Conservation (phyloP, 1,140 invertebrate species). For the Cyclargus thomasi region DNA sequence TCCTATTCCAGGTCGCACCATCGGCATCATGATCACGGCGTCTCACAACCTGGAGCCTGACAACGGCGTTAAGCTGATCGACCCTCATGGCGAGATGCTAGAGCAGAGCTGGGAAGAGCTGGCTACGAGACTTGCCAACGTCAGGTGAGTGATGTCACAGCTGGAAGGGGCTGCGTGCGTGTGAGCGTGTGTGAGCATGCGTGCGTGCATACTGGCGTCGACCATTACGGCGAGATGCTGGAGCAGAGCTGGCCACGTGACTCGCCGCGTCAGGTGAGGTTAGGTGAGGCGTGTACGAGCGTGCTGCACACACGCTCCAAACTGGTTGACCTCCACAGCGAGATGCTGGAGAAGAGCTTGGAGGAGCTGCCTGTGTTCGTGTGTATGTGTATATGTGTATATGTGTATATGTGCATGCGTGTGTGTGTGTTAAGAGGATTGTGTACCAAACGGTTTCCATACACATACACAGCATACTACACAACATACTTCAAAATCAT, state of each 20-base stretch:
- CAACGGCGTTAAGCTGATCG: slow-evolving; percentile 98
- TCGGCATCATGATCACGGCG: slow-evolving; percentile 99
- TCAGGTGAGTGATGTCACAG: slow-evolving; percentile 71
- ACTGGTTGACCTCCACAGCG: no score
- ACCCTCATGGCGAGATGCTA: slow-evolving; percentile 97
- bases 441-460: no score
- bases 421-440: no score
- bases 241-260: slow-evolving; percentile 91
- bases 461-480: no score
- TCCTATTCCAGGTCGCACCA: slow-evolving; percentile 73
- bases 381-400: no score
- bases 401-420: no score
- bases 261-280: slow-evolving; percentile 81
- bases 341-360: no score
- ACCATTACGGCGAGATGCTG: no score
- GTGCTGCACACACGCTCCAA: background rate
- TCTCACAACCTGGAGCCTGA: slow-evolving; percentile 98
- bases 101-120: slow-evolving; percentile 92
- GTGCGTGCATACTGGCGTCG: background rate
- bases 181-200: background rate
- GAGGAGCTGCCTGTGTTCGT: no score
- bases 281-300: background rate
- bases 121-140: slow-evolving; percentile 90
- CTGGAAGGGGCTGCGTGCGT: background rate
- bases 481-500: no score